Evolutionary conservation across 2,888 invertebrate species (phyloP).

Genomic region (Cheilosia urbana): DNA sequence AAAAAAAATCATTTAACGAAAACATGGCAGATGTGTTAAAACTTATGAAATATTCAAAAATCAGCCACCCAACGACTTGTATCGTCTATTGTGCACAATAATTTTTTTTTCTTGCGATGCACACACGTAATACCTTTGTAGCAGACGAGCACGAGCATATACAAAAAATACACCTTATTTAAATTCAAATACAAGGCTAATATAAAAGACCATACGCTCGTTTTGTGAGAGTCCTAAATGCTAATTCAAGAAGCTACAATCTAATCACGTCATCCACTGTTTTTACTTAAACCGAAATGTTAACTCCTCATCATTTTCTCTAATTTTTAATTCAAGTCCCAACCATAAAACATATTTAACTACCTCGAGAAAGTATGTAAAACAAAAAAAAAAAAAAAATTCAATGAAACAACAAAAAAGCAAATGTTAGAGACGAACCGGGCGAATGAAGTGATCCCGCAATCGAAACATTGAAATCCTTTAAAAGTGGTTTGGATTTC

Average conservation of each 20-base stretch:
- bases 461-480: too few relatives aligned
- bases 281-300: neutral
- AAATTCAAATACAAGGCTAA: neutral
- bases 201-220: neutral
- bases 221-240: constrained; percentile 8
- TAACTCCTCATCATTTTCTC: constrained; percentile 35
- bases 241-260: constrained; percentile 14
- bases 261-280: constrained; percentile 40
- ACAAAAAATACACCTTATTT: too few relatives aligned
- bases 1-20: too few relatives aligned
- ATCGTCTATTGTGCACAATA: too few relatives aligned
- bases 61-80: too few relatives aligned
- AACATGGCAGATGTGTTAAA: too few relatives aligned
- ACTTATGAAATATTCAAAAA: too few relatives aligned
- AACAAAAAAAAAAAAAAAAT: neutral
- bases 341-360: constrained; percentile 41
- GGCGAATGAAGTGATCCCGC: neutral
- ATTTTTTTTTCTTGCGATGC: too few relatives aligned
- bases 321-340: constrained; percentile 40
- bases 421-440: neutral
- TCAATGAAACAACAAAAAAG: constrained; percentile 10
- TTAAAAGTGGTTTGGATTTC: too few relatives aligned
- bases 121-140: too few relatives aligned
- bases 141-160: neutral
- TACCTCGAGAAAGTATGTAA: constrained; percentile 27